A percentile compares a stretch with the other conserved stretches of the same genome.
Conservation (phyloP, 2,113 vertebrate species). For the Crotalus horridus region DNA sequence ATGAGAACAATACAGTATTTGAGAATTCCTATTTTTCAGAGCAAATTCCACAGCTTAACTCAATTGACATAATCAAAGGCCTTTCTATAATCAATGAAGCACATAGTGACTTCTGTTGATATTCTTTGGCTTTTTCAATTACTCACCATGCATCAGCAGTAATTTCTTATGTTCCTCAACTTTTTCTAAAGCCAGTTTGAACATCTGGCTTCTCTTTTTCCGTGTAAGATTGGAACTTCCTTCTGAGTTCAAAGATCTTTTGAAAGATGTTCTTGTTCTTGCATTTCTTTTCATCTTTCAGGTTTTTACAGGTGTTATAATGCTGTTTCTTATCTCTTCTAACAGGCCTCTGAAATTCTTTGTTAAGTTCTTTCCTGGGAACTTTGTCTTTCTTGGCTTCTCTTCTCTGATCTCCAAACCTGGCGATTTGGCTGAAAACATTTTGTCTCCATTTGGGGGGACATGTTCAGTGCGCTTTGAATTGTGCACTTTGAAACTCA, state of each 20-base stretch:
- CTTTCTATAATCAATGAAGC: neutral
- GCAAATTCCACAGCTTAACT: neutral
- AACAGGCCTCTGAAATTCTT: neutral
- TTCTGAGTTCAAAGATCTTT: neutral
- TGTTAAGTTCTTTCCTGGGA: neutral
- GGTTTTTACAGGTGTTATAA: neutral
- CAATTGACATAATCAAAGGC: neutral
- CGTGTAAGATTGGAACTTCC: neutral
- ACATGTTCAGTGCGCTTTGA: too few relatives aligned
- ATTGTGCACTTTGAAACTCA: neutral
- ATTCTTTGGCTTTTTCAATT: neutral
- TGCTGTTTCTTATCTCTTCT: neutral
- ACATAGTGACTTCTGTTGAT: neutral
- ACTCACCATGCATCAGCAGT: neutral
- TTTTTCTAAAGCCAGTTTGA: neutral
- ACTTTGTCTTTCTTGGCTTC: neutral
- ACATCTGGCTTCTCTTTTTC: neutral
- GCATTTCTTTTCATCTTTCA: neutral
- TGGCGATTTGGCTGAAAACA: too few relatives aligned
- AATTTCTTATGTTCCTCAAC: neutral
- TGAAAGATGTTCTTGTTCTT: neutral
- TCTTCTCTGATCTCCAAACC: neutral
- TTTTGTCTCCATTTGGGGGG: too few relatives aligned
- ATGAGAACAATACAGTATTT: neutral
- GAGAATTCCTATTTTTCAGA: neutral